Evolutionary conservation across 2,113 vertebrate species (phyloP).

Genomic region (Tragulus kanchil): DNA sequence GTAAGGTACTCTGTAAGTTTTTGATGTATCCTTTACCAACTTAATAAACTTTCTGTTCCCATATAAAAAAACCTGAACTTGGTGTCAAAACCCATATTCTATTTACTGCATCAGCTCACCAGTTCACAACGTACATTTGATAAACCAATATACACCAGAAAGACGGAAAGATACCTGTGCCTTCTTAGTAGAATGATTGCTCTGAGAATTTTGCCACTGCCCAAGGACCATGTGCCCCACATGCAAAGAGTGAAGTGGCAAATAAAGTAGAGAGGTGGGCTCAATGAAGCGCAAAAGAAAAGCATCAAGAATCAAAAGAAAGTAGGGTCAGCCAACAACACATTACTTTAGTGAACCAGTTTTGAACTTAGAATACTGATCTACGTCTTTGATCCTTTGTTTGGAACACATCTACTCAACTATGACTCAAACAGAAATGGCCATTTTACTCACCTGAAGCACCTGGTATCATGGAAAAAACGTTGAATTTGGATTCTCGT

Average conservation of each 20-base stretch:
- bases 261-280: background rate
- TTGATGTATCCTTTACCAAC: background rate
- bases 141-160: background rate
- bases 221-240: background rate
- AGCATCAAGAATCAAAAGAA: background rate
- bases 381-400: background rate
- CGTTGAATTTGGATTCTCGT: background rate
- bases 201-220: slow-evolving; percentile 24
- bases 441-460: background rate
- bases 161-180: background rate
- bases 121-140: background rate
- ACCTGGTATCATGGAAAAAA: background rate
- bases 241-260: background rate
- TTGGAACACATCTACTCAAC: background rate
- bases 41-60: background rate
- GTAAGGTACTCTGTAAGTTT: background rate
- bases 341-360: background rate
- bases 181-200: slow-evolving; percentile 31
- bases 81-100: background rate
- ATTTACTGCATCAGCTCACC: background rate
- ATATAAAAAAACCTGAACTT: slow-evolving; percentile 13
- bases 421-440: slow-evolving; percentile 6
- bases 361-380: background rate
- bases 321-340: background rate
- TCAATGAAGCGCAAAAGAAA: background rate